Conservation (phyloP, 1,140 invertebrate genomes). For the Gonatopus flavifemur region DNA sequence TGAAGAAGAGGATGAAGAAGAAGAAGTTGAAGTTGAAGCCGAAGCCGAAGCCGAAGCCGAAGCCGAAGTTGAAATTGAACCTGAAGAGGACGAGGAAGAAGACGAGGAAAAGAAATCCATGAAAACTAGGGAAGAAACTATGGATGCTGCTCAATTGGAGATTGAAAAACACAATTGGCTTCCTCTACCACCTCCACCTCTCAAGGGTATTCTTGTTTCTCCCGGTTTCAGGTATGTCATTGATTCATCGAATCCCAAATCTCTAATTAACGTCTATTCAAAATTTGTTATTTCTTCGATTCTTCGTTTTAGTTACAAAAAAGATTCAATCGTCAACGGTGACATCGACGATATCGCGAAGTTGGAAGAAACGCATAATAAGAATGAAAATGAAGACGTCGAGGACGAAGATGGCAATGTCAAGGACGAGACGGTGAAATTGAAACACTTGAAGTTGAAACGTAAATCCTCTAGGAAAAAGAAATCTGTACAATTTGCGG, state of each 20-base stretch:
- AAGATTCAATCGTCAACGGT: conserved; percentile 33
- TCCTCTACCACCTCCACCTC: conserved; percentile 40
- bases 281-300: too few relatives aligned
- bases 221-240: conserved; percentile 54
- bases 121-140: not conserved
- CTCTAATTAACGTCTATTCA: not conserved
- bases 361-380: conserved; percentile 24
- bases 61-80: conserved; percentile 23
- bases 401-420: conserved; percentile 24
- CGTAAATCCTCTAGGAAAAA: conserved; percentile 29
- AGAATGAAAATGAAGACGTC: conserved; percentile 22
- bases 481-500: conserved; percentile 66
- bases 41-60: conserved; percentile 27
- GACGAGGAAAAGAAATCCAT: conserved; percentile 9
- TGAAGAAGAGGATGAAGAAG: conserved; percentile 37
- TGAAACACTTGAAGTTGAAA: conserved; percentile 11
- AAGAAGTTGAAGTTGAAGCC: conserved; percentile 24
- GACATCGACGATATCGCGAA: conserved; percentile 32
- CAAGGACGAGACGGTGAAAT: conserved; percentile 26
- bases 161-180: conserved; percentile 22
- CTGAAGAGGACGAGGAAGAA: conserved; percentile 30
- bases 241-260: not conserved
- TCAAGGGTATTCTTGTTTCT: conserved; percentile 58
- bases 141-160: conserved; percentile 4
- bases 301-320: conserved; percentile 30